phyloP scores from a whole-genome alignment of 2,113 vertebrate genomes.

The Cyphomyrus discorhynchus region DNA sequence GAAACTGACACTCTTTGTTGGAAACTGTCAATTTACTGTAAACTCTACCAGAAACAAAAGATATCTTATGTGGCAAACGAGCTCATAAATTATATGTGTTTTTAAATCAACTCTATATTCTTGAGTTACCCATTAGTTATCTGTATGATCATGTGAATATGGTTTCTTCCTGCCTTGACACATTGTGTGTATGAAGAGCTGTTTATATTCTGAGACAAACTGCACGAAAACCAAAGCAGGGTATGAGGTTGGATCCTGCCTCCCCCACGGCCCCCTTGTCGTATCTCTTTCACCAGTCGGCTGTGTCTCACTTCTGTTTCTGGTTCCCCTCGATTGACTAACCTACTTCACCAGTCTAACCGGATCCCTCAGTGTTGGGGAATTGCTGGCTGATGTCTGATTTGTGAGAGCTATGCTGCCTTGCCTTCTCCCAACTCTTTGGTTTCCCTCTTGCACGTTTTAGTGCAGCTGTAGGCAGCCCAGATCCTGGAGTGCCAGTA shows the following conservation, averaged over 20 bases:
- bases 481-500: background rate
- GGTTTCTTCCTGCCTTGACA: background rate
- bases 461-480: background rate
- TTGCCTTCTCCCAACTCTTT: background rate
- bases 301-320: background rate
- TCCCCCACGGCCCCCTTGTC: background rate
- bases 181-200: background rate
- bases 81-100: background rate
- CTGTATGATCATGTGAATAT: background rate
- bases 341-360: background rate
- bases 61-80: background rate
- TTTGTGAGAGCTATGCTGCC: background rate
- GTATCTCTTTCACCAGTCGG: background rate
- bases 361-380: background rate
- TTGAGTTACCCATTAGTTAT: background rate
- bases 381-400: background rate
- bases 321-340: background rate
- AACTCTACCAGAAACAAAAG: background rate
- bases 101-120: background rate
- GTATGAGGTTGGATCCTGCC: background rate
- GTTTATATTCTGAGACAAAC: background rate
- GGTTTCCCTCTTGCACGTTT: background rate
- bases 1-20: background rate
- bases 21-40: background rate
- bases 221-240: background rate